Evolutionary conservation across 2,113 vertebrate genomes (phyloP).

Genomic region (Nesoenas mayeri): DNA sequence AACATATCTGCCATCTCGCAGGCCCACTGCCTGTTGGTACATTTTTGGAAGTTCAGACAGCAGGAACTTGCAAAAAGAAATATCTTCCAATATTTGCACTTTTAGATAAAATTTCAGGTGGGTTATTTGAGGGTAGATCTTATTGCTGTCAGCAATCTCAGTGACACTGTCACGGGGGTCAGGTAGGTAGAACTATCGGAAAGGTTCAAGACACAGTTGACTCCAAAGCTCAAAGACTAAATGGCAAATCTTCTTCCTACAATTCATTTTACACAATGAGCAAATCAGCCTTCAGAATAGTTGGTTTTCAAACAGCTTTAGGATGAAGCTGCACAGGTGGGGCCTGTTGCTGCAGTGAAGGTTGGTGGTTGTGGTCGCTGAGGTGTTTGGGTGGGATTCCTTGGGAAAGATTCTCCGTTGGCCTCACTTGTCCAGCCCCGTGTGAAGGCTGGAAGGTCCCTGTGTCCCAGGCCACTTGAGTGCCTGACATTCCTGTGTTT

Average conservation of each 20-base stretch:
- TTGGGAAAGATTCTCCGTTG: neutral
- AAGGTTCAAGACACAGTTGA: neutral
- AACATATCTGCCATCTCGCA: neutral
- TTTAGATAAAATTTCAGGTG: neutral
- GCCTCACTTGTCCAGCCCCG: neutral
- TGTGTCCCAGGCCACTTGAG: neutral
- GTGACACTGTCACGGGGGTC: neutral
- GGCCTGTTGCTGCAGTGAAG: neutral
- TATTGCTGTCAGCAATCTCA: neutral
- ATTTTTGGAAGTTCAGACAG: neutral
- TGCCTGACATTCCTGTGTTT: neutral
- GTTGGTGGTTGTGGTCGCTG: neutral
- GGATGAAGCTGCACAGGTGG: neutral
- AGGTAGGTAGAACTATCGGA: neutral
- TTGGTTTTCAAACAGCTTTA: neutral
- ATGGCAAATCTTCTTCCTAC: neutral
- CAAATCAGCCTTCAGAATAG: neutral
- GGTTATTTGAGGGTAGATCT: neutral
- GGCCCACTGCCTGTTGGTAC: neutral
- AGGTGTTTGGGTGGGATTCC: neutral
- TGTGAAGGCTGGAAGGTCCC: neutral
- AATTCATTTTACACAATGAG: neutral
- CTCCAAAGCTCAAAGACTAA: neutral
- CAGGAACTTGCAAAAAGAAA: neutral
- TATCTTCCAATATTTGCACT: neutral